phyloP scores from a whole-genome alignment of 2,888 invertebrate genomes.

The Campoletis raptor region DNA sequence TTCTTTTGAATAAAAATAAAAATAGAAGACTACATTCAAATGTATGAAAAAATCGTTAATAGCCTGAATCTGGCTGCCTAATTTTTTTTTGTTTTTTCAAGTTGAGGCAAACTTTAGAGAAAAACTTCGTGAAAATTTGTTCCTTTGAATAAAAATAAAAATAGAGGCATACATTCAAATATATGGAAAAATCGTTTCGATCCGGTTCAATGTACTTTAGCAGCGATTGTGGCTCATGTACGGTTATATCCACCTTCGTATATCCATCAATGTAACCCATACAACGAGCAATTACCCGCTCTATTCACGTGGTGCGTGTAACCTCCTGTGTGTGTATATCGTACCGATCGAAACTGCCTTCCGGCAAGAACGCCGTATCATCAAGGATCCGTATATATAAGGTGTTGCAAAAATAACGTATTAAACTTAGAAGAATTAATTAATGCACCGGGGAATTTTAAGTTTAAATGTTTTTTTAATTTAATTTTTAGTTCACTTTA shows the following conservation, averaged over 20 bases:
- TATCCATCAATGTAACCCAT: slow-evolving; percentile 35
- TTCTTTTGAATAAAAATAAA: background rate
- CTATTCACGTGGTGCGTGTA: slow-evolving; percentile 47
- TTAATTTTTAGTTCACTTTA: too few species aligned
- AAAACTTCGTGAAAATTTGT: background rate
- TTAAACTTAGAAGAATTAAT: background rate
- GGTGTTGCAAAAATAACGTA: background rate
- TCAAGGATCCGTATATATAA: slow-evolving; percentile 35
- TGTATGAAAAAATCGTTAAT: background rate
- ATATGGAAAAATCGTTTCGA: slow-evolving; percentile 1
- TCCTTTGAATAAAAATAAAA: background rate
- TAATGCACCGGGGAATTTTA: too few species aligned
- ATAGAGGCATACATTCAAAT: background rate
- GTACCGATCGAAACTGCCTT: slow-evolving; percentile 61
- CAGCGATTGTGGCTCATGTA: slow-evolving; percentile 8
- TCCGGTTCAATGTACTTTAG: slow-evolving; percentile 4
- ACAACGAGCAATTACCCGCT: slow-evolving; percentile 51
- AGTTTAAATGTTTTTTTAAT: too few species aligned
- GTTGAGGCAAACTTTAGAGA: background rate
- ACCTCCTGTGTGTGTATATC: slow-evolving; percentile 24
- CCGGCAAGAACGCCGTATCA: slow-evolving; percentile 52
- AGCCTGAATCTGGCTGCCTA: too few species aligned
- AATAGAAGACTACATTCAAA: background rate
- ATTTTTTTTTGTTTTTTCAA: background rate
- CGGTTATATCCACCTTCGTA: slow-evolving; percentile 18